phyloP scores from a whole-genome alignment of 1,140 invertebrate species.

The Sinonovacula constricta region DNA sequence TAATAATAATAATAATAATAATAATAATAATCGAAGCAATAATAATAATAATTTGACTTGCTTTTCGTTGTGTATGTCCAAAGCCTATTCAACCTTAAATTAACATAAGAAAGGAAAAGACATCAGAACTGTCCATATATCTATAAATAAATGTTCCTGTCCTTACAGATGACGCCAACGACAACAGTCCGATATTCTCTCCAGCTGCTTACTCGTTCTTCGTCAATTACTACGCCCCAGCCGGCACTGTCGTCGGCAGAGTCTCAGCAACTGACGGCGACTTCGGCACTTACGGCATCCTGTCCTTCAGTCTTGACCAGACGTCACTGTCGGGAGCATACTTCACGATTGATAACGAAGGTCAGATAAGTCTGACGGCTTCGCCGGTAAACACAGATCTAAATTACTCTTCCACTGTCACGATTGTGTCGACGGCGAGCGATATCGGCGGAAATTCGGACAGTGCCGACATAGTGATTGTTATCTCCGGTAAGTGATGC shows the following conservation, averaged over 20 bases:
- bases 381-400: background rate
- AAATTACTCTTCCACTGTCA: background rate
- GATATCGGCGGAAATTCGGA: slow-evolving; percentile 8
- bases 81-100: background rate
- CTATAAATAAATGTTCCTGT: background rate
- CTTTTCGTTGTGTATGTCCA: too few species aligned
- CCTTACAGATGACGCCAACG: slow-evolving; percentile 19
- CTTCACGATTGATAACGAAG: slow-evolving; percentile 12
- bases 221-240: slow-evolving; percentile 14
- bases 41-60: too few species aligned
- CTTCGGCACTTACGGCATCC: background rate
- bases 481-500: slow-evolving; percentile 20
- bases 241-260: slow-evolving; percentile 9
- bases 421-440: background rate
- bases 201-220: too few species aligned
- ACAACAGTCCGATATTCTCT: slow-evolving; percentile 33
- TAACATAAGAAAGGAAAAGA: background rate
- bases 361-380: background rate
- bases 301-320: slow-evolving; percentile 17
- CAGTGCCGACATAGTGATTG: background rate
- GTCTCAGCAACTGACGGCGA: slow-evolving; percentile 31
- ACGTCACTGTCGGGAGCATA: slow-evolving; percentile 5
- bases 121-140: background rate
- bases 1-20: background rate
- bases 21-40: too few species aligned